These are phyloP conservation scores for Parthenolecanium corni DNA, from an alignment of 2,888 invertebrate genomes.

Conservation along the genomic window DNA sequence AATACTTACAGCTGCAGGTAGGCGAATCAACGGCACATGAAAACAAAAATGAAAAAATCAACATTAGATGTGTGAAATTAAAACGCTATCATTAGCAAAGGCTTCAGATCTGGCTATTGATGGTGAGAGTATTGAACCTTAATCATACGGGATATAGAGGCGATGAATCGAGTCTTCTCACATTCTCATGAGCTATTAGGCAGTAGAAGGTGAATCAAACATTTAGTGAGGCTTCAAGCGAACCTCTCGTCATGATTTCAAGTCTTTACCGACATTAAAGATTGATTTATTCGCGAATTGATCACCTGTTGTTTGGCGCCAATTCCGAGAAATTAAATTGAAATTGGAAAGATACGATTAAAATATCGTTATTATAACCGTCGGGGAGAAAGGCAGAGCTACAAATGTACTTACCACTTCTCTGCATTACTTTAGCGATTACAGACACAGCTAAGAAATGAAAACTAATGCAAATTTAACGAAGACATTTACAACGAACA, in stretches of 20 bases:
- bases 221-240: too few species aligned
- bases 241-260: background rate
- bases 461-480: background rate
- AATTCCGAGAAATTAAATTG: constrained; percentile 4
- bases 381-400: background rate
- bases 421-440: constrained; percentile 26
- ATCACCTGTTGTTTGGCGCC: constrained; percentile 25
- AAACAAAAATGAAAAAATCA: background rate
- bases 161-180: background rate
- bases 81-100: too few species aligned
- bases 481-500: background rate
- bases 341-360: background rate
- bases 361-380: background rate
- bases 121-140: too few species aligned
- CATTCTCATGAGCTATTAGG: background rate
- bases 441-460: background rate
- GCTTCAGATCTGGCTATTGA: too few species aligned
- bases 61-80: background rate
- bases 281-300: background rate
- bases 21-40: background rate
- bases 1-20: background rate
- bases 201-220: too few species aligned
- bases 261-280: background rate
- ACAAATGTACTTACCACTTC: constrained; percentile 27
- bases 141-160: background rate